Conservation (phyloP, 2,113 vertebrate species). For the Alligator sinensis region DNA sequence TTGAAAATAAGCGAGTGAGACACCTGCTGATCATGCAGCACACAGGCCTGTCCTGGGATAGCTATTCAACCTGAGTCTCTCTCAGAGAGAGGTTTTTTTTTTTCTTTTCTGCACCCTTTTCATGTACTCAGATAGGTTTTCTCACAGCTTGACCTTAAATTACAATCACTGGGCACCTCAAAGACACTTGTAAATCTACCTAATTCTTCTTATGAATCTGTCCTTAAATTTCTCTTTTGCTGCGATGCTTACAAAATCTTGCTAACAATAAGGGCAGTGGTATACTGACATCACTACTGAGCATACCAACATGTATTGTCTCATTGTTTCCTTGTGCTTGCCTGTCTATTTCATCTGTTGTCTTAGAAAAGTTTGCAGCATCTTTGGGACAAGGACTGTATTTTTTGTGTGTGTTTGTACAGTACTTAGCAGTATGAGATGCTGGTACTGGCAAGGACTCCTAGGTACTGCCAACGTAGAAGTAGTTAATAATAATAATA, state of each 20-base stretch:
- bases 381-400: not conserved
- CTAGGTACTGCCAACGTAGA: not conserved
- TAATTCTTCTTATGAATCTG: not conserved
- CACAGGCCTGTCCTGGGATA: too few relatives aligned
- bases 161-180: too few relatives aligned
- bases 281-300: not conserved
- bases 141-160: too few relatives aligned
- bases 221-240: not conserved
- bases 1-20: too few relatives aligned
- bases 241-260: not conserved
- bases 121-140: too few relatives aligned
- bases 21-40: too few relatives aligned
- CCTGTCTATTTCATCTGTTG: not conserved
- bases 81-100: too few relatives aligned
- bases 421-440: not conserved
- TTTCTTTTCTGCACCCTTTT: too few relatives aligned
- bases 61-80: too few relatives aligned
- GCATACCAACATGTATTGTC: not conserved
- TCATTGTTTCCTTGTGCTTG: not conserved
- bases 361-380: not conserved
- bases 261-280: not conserved
- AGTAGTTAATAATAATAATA: not conserved
- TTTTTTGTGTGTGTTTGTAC: not conserved
- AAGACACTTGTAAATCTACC: not conserved
- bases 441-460: not conserved